Conservation (phyloP, 2,888 invertebrate genomes). For the Philonicus albiceps region DNA sequence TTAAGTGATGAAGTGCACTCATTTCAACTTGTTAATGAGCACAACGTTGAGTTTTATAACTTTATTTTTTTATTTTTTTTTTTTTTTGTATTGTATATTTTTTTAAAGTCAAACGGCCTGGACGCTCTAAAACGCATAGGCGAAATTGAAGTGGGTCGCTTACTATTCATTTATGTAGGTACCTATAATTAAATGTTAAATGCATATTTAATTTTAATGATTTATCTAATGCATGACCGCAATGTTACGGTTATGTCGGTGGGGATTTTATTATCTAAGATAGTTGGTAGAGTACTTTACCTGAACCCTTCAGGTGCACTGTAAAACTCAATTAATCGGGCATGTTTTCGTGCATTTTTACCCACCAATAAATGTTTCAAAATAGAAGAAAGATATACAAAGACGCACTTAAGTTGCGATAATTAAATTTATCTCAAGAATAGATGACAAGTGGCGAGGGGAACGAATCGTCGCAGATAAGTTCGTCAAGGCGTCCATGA, state of each 20-base stretch:
- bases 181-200: constrained; percentile 16
- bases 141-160: not conserved
- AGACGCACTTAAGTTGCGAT: not conserved
- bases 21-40: constrained; percentile 16
- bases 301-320: not conserved
- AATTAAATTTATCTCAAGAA: not conserved
- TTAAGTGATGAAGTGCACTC: not conserved
- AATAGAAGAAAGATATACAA: not conserved
- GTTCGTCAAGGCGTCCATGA: not conserved
- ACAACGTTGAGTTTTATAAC: not conserved
- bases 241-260: not conserved
- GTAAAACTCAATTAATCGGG: not conserved
- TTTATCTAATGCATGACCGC: not conserved
- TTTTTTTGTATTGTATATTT: no score
- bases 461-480: no score
- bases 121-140: not conserved
- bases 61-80: not conserved
- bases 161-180: constrained; percentile 2
- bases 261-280: not conserved
- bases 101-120: not conserved
- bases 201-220: not conserved
- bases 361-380: not conserved
- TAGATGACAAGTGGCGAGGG: not conserved
- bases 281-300: not conserved
- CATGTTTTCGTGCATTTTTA: not conserved